A percentile compares a stretch with the other conserved stretches of the same genome.
Evolutionary conservation across 1,140 invertebrate genomes (phyloP).

Genomic region (Atta texana): DNA sequence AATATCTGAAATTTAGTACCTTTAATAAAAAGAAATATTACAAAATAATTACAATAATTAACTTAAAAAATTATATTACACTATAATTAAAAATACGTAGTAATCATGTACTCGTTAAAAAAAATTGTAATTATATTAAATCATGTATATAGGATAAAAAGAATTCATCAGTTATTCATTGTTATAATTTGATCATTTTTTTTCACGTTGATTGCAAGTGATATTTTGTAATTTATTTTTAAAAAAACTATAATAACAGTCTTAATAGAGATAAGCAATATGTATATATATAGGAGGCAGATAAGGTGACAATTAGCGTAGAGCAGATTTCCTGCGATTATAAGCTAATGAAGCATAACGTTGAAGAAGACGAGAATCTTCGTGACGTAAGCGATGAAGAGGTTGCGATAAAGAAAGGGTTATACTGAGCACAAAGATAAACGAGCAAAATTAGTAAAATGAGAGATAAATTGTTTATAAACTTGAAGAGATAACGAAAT

Average conservation of each 20-base stretch:
- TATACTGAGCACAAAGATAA: not conserved
- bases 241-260: not conserved
- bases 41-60: not conserved
- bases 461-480: not conserved
- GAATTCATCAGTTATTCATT: not conserved
- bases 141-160: not conserved
- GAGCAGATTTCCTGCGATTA: slow-evolving; percentile 16
- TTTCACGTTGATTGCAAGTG: not conserved
- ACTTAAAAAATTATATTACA: not conserved
- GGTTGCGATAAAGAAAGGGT: slow-evolving; percentile 4
- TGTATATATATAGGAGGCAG: not conserved
- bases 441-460: slow-evolving; percentile 6
- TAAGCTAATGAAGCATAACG: slow-evolving; percentile 41
- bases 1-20: not conserved
- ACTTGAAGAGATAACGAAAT: not conserved
- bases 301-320: slow-evolving; percentile 29
- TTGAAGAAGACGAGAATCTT: slow-evolving; percentile 47
- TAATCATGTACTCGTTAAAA: not conserved
- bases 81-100: not conserved
- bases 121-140: not conserved
- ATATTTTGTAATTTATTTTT: slow-evolving; percentile 25
- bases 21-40: not conserved
- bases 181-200: not conserved
- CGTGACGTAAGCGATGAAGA: slow-evolving; percentile 10
- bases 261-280: slow-evolving; percentile 25